Conservation (phyloP, 1,140 invertebrate species). For the Drosophila sproati region DNA sequence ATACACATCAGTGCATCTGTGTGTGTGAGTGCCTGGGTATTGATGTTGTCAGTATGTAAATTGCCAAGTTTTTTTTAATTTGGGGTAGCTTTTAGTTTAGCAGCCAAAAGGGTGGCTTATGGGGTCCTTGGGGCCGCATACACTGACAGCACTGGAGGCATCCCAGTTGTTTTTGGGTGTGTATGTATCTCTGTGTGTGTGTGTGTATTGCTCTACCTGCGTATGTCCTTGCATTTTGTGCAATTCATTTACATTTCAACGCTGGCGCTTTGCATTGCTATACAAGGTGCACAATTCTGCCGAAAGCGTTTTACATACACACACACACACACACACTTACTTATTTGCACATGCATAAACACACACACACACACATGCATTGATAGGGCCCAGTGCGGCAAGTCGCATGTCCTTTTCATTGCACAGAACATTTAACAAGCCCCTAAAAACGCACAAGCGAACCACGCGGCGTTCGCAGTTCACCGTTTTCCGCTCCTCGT, state of each 20-base stretch:
- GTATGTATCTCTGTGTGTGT: constrained; percentile 21
- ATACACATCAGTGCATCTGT: background rate
- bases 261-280: constrained; percentile 55
- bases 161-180: constrained; percentile 24
- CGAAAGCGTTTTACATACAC: constrained; percentile 46
- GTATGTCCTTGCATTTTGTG: constrained; percentile 80
- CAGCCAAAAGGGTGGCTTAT: constrained; percentile 63
- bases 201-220: constrained; percentile 49
- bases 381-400: constrained; percentile 3
- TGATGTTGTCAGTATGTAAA: constrained; percentile 79
- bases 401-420: constrained; percentile 72
- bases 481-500: constrained; percentile 20
- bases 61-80: constrained; percentile 67
- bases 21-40: constrained; percentile 35
- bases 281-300: constrained; percentile 52
- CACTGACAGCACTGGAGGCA: constrained; percentile 62
- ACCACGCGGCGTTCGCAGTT: constrained; percentile 17
- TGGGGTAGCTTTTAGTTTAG: constrained; percentile 54
- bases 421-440: constrained; percentile 58
- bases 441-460: constrained; percentile 44
- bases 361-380: constrained; percentile 10
- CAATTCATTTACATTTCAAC: constrained; percentile 82
- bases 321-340: constrained; percentile 12
- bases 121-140: constrained; percentile 16
- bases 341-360: too few relatives aligned